Evolutionary conservation across 1,140 invertebrate species (phyloP), one percentile per base, ranked within the genome.

Genomic region (Latrodectus geometricus): DNA sequence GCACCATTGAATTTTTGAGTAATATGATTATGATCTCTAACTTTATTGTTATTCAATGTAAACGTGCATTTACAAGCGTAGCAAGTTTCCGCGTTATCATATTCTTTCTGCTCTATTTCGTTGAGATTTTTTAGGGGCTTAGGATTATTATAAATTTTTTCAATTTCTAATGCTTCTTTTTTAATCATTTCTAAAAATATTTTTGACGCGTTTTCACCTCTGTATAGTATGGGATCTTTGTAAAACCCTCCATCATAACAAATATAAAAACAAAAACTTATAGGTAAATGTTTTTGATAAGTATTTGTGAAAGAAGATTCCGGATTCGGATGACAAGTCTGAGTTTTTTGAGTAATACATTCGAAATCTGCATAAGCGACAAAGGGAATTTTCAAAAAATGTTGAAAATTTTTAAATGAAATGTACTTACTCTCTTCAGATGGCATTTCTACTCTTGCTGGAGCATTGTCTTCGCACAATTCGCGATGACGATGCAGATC

Each of bases 201-300:
- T 73, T 73, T 49, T 48, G 70, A 11, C 7, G 48, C 70, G 35
- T 73, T 23, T 49, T 9, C 11, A 20, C 70, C 70, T 73, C 70
- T 35, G 17, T 73, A 73, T 9, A 73, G 8, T 11, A 73, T 23
- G 5, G 70, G 70, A 15, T 23, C 12, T 73, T 73, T n/a, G n/a
- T n/a, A n/a, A n/a, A n/a, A n/a, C n/a, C n/a, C n/a, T n/a, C n/a
- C n/a, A n/a, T n/a, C n/a, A n/a, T 73, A 73, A 48, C 11, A 11
- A 48, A 73, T 49, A 49, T 49, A 48, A 49, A 23, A 73, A 73
- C 21, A 73, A 73, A 73, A 73, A n/a, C 70, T 73, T 11, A 73
- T 49, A 21, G 70, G 70, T 11, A 73, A 8, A 49, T 73, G 48
- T 49, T 23, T 73, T 73, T 73, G 70, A 69, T n/a, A 69, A 11